phyloP scores from a whole-genome alignment of 2,888 invertebrate genomes.

The Thera britannica region DNA sequence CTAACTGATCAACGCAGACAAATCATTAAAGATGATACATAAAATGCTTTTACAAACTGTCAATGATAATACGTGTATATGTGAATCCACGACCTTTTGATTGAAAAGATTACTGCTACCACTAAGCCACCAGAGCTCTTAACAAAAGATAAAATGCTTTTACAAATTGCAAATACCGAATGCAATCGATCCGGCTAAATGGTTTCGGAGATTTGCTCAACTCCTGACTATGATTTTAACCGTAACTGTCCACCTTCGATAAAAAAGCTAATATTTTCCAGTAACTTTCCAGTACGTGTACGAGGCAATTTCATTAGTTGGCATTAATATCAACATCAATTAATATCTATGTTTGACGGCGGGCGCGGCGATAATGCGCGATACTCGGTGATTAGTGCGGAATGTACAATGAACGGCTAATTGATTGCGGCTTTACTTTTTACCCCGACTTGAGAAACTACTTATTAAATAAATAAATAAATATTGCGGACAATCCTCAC shows the following conservation, averaged over 20 bases:
- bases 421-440: constrained; percentile 46
- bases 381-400: constrained; percentile 41
- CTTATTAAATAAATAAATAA: neutral
- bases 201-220: neutral
- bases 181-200: neutral
- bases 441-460: constrained; percentile 11
- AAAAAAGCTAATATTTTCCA: constrained; percentile 14
- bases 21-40: too few species aligned
- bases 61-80: too few species aligned
- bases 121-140: too few species aligned
- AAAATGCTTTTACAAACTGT: too few species aligned
- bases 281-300: constrained; percentile 25
- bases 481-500: neutral
- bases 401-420: constrained; percentile 53
- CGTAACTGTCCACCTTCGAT: neutral
- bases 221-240: neutral
- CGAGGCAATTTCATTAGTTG: constrained; percentile 68
- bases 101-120: too few species aligned
- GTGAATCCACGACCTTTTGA: too few species aligned
- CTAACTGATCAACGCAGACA: too few species aligned
- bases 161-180: too few species aligned
- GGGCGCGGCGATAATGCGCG: constrained; percentile 47
- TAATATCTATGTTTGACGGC: constrained; percentile 70
- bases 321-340: constrained; percentile 72
- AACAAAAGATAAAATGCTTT: too few species aligned